Base-by-base conservation (phyloP, 2,797 vertebrate genomes). In the Anabacerthia variegaticeps region DNA sequence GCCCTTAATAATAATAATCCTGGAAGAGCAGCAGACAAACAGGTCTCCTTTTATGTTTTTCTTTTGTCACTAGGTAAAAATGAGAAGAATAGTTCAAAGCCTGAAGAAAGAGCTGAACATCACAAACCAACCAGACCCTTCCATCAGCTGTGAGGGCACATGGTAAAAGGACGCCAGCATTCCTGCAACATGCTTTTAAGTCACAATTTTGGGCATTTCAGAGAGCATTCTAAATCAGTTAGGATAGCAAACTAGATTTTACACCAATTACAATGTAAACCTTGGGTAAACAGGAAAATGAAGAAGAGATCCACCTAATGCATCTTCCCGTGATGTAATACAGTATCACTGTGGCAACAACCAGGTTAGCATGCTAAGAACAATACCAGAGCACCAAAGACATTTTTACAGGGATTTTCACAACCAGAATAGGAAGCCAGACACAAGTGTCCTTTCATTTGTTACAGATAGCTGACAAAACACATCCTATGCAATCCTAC, bases 51-150 rank as follows among this genome's bases (percentile, higher is more conserved):
- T 84, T 32, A 41, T 52, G 12, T 56, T 92, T 90, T 69, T 52
- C n/a, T 93, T 77, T 93, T 26, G 2, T 81, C 95, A 59, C 58
- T 54, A 97, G 90, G 69, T 51, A 48, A 91, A 92, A 74, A 92
- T 75, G 54, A 89, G 65, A 88, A 89, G 27, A 69, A 55, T 93
- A 48, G 54, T 95, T 63, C 63, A 92, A 79, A 92, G 92, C 32
- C 82, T 96, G 61, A 95, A 91, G 88, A 73, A 87, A 44, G 94
- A 95, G n/a, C 41, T 96, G n/a, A 93, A 94, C 23, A 80, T 67
- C 34, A 49, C 39, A 67, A 80, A 58, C n/a, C 39, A 86, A 12
- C 12, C 68, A 30, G 85, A 89, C 26, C 44, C 30, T 44, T 93
- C 90, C 32, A 55, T 68, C 76, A 94, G 83, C 77, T 92, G 15